Percentiles rank a stretch among this genome's conserved stretches.
These are phyloP conservation scores for Nyctalus aviator DNA, from an alignment of 2,797 vertebrate genomes.

Conservation along the genomic window DNA sequence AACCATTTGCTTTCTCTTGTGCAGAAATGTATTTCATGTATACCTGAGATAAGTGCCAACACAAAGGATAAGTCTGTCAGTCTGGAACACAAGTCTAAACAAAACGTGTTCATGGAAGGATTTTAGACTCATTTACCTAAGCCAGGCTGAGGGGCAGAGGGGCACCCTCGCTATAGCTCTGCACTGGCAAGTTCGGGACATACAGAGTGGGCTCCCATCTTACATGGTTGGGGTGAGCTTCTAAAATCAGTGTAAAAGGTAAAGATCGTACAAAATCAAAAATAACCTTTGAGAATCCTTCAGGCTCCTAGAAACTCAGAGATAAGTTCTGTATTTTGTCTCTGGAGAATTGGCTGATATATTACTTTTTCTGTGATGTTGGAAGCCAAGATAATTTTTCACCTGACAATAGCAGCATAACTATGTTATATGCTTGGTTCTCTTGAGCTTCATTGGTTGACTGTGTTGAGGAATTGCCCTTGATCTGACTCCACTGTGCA, in stretches of 20 bases:
- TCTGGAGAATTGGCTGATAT: neutral
- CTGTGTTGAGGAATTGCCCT: neutral
- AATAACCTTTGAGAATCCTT: neutral
- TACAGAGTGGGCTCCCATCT: neutral
- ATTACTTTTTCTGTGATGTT: neutral
- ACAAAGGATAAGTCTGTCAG: neutral
- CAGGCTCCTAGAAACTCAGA: neutral
- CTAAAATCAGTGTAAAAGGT: neutral
- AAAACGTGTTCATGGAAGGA: neutral
- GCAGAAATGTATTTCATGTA: neutral
- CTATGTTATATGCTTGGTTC: neutral
- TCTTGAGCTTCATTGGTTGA: neutral
- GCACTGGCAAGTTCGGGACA: neutral
- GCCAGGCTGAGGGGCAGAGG: neutral
- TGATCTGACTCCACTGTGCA: neutral
- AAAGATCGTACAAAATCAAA: slow-evolving; percentile 4
- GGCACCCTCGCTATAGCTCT: neutral
- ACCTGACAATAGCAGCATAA: neutral
- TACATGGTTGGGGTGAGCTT: neutral
- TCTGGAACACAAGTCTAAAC: neutral
- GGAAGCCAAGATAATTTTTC: neutral
- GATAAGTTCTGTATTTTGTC: neutral
- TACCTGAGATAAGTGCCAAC: neutral
- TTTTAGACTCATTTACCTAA: neutral
- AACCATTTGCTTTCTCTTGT: neutral